Evolutionary conservation across 2,797 vertebrate species (phyloP).

Genomic region (Darevskia mixta): DNA sequence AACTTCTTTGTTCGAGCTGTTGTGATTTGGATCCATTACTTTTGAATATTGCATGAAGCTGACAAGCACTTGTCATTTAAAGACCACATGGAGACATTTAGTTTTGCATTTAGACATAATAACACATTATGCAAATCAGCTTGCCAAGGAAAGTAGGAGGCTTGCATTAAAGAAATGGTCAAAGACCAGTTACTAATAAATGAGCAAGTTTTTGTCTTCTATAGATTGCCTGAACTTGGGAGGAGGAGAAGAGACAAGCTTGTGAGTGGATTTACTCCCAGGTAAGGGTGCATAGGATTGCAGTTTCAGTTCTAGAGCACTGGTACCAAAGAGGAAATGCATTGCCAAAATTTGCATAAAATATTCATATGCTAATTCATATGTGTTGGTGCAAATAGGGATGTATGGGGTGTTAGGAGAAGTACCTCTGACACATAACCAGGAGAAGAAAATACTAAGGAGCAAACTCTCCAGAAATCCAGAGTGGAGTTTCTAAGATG

Average conservation of each 20-base stretch:
- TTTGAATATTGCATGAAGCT: slow-evolving; percentile 86
- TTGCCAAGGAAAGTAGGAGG: slow-evolving; percentile 83
- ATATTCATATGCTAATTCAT: background rate
- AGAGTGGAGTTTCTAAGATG: too few relatives aligned
- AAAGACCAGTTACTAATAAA: slow-evolving; percentile 86
- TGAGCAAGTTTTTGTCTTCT: slow-evolving; percentile 66
- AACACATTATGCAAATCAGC: slow-evolving; percentile 88
- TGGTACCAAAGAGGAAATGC: background rate
- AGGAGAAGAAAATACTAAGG: too few relatives aligned
- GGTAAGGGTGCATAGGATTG: background rate
- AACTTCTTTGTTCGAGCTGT: slow-evolving; percentile 78
- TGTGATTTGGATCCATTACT: slow-evolving; percentile 85
- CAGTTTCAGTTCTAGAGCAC: background rate
- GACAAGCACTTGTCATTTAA: slow-evolving; percentile 87
- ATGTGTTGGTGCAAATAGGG: too few relatives aligned
- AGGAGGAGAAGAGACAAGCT: slow-evolving; percentile 72
- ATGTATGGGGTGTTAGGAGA: too few relatives aligned
- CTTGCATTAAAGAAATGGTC: slow-evolving; percentile 84
- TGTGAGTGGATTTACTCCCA: slow-evolving; percentile 4
- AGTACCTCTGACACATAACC: too few relatives aligned
- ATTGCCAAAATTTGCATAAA: background rate
- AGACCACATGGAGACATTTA: slow-evolving; percentile 87
- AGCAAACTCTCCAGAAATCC: too few relatives aligned
- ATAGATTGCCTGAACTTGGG: slow-evolving; percentile 79
- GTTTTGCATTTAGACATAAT: slow-evolving; percentile 88